phyloP scores from a whole-genome alignment of 2,113 vertebrate genomes.

The Isurus oxyrinchus region DNA sequence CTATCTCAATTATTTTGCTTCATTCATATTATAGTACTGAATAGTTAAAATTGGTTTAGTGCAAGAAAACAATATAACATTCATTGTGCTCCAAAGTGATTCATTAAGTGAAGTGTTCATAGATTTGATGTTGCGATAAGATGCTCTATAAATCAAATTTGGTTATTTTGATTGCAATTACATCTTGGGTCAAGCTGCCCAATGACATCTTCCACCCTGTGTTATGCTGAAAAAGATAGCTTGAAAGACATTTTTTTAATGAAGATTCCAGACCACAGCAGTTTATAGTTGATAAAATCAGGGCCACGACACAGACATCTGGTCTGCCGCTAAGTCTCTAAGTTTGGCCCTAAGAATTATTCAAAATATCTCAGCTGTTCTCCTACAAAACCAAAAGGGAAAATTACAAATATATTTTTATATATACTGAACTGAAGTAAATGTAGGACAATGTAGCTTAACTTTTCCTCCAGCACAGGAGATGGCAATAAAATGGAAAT shows the following conservation, averaged over 20 bases:
- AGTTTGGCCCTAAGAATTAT: not conserved
- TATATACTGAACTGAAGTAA: not conserved
- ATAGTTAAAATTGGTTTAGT: not conserved
- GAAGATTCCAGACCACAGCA: not conserved
- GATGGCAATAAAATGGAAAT: not conserved
- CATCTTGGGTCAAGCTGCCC: not conserved
- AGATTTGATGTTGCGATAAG: not conserved
- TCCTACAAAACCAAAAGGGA: not conserved
- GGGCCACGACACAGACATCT: constrained; percentile 4
- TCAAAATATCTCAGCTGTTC: not conserved
- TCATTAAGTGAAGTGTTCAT: not conserved
- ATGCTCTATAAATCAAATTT: not conserved
- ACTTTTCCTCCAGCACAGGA: not conserved
- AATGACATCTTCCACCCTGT: not conserved
- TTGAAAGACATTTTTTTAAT: not conserved
- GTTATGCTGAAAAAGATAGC: not conserved
- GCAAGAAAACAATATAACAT: not conserved
- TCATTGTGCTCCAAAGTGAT: not conserved
- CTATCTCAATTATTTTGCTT: not conserved
- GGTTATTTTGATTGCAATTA: not conserved
- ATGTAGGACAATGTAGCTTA: not conserved
- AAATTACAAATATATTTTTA: not conserved
- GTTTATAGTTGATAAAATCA: constrained; percentile 30
- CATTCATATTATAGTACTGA: not conserved
- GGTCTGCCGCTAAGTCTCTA: not conserved